phyloP scores from a whole-genome alignment of 2,888 invertebrate species.

The Rugalucina vietnamica region DNA sequence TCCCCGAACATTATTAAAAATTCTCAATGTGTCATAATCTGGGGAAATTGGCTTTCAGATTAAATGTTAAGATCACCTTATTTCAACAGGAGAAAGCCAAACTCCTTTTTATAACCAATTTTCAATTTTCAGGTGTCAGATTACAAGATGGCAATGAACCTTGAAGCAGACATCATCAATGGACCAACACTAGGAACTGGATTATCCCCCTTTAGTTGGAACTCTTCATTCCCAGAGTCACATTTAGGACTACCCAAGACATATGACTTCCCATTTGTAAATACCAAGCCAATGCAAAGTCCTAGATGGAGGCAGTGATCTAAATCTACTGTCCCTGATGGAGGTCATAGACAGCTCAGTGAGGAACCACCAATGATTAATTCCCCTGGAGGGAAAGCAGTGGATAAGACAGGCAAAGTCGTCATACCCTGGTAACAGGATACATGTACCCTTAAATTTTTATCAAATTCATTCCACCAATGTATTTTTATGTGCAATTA shows the following conservation, averaged over 20 bases:
- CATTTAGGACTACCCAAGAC: conserved; percentile 78
- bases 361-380: too few species aligned
- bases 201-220: conserved; percentile 79
- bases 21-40: too few species aligned
- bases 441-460: too few species aligned
- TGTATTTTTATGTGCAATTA: too few species aligned
- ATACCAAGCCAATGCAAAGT: conserved; percentile 55
- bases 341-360: too few species aligned
- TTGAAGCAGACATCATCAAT: conserved; percentile 77
- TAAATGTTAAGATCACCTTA: neutral
- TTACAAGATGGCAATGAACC: conserved; percentile 74
- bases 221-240: conserved; percentile 67
- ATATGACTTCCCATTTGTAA: conserved; percentile 78
- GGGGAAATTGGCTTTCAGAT: too few species aligned
- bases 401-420: too few species aligned
- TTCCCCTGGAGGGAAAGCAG: too few species aligned
- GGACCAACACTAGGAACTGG: conserved; percentile 78
- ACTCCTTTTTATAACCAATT: neutral
- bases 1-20: too few species aligned
- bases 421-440: too few species aligned
- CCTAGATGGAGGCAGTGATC: conserved; percentile 26
- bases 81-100: neutral
- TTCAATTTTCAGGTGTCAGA: conserved; percentile 74
- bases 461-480: too few species aligned
- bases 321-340: too few species aligned